Evolutionary conservation across 1,140 invertebrate species (phyloP), one percentile per base, ranked within the genome.

Genomic region (Melanaphis sacchari): DNA sequence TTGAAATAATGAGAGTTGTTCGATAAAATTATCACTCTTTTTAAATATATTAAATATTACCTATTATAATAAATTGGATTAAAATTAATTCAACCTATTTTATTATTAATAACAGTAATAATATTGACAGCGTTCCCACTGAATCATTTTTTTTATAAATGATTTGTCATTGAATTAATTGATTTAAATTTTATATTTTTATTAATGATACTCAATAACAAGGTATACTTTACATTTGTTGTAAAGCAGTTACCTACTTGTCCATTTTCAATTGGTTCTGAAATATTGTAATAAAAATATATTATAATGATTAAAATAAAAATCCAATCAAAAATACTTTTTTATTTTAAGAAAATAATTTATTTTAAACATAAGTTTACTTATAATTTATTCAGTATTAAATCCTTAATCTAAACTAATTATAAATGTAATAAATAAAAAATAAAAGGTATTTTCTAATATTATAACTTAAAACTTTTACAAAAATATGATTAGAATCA

Each of bases 311-410:
- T 59, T 26, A 11, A n/a, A n/a, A 31, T 49, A 88, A 38, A 49
- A 46, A 8, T 49, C 52, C 18, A 49, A 49, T 88, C 21, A 49
- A 88, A 89, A 89, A 49, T 49, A 49, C n/a, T 52, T 40, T 40
- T 84, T 89, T 89, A 89, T 89, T 89, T 89, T 89, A 49, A 36
- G 87, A 89, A 89, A 89, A 89, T 89, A 89, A 89, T 89, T 89
- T 52, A 89, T 89, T 88, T 46, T 87, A 84, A 52, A 89, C 46
- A 89, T 89, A 89, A 49, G 85, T 49, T 66, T 66, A 66, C 59
- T 66, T 66, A 66, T 66, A 66, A 46, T 43, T 88, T 88, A 88
- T 49, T 88, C 46, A 22, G 43, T 88, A 88, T 49, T 88, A 88
- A 49, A 89, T n/a, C 46, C 31, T 89, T 89, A 49, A 89, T 24